Percentiles rank a stretch among this genome's conserved stretches.
Evolutionary conservation across 1,140 invertebrate species (phyloP).

Genomic region (Trachymyrmex cornetzi): DNA sequence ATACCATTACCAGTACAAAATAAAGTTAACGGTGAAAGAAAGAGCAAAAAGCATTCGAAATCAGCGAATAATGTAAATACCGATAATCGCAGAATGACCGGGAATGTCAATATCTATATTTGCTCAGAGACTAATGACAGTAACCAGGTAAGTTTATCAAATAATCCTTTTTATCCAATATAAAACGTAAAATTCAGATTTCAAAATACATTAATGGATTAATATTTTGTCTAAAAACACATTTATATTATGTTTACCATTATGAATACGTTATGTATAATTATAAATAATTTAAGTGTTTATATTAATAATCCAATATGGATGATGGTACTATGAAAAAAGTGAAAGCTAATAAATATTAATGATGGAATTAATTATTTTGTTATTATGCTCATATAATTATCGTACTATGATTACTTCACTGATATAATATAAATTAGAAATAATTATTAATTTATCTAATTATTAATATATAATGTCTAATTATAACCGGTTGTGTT

Average conservation of each 20-base stretch:
- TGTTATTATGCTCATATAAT: neutral
- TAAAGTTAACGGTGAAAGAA: constrained; percentile 11
- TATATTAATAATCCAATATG: neutral
- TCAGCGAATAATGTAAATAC: constrained; percentile 57
- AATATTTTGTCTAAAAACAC: neutral
- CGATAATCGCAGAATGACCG: constrained; percentile 78
- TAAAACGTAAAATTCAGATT: neutral
- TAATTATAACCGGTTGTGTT: neutral
- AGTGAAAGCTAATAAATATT: neutral
- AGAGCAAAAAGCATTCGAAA: constrained; percentile 42
- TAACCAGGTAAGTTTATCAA: constrained; percentile 49
- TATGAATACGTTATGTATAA: neutral
- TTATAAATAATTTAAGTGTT: neutral
- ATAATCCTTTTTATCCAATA: neutral
- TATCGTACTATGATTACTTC: neutral
- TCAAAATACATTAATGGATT: neutral
- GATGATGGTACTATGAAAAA: neutral
- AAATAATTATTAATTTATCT: constrained; percentile 8
- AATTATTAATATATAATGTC: neutral
- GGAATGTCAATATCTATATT: constrained; percentile 80
- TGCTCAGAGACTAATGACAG: constrained; percentile 76
- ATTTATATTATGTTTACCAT: neutral
- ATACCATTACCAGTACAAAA: constrained; percentile 1
- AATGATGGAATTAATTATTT: constrained; percentile 8
- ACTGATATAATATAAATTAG: neutral